A percentile compares a stretch with the other conserved stretches of the same genome.
phyloP scores from a whole-genome alignment of 2,888 invertebrate species.

The Ectemnius cavifrons region DNA sequence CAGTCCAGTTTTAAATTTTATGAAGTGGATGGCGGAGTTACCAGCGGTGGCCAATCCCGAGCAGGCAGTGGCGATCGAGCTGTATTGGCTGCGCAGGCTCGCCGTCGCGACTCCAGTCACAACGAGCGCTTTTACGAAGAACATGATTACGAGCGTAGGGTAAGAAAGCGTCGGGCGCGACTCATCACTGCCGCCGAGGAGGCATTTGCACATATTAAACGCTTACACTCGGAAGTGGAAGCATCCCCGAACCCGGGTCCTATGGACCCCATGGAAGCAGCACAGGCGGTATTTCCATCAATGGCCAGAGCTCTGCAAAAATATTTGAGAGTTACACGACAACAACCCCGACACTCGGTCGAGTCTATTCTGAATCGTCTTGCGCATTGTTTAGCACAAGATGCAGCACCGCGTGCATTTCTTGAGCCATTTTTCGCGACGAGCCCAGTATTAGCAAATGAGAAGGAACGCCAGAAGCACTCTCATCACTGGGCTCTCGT shows the following conservation, averaged over 20 bases:
- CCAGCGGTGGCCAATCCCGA: slow-evolving; percentile 84
- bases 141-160: slow-evolving; percentile 95
- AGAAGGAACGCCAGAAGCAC: slow-evolving; percentile 86
- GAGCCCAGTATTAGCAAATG: slow-evolving; percentile 91
- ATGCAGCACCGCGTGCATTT: slow-evolving; percentile 96
- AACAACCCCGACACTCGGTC: slow-evolving; percentile 97
- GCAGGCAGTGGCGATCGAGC: slow-evolving; percentile 71
- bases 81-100: slow-evolving; percentile 83
- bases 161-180: slow-evolving; percentile 93
- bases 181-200: slow-evolving; percentile 97
- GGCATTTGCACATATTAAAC: slow-evolving; percentile 97
- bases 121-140: slow-evolving; percentile 99
- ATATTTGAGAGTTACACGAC: slow-evolving; percentile 95
- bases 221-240: slow-evolving; percentile 86
- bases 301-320: slow-evolving; percentile 98
- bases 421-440: slow-evolving; percentile 94
- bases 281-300: slow-evolving; percentile 98
- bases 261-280: slow-evolving; percentile 97
- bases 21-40: slow-evolving; percentile 92
- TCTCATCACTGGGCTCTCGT: slow-evolving; percentile 98
- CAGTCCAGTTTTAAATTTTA: slow-evolving; percentile 96
- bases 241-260: slow-evolving; percentile 84
- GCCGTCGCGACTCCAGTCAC: slow-evolving; percentile 94
- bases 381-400: slow-evolving; percentile 94
- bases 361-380: slow-evolving; percentile 95